A percentile compares a stretch with the other conserved stretches of the same genome.
phyloP scores from a whole-genome alignment of 2,888 invertebrate genomes.

The Mylabris sibirica region DNA sequence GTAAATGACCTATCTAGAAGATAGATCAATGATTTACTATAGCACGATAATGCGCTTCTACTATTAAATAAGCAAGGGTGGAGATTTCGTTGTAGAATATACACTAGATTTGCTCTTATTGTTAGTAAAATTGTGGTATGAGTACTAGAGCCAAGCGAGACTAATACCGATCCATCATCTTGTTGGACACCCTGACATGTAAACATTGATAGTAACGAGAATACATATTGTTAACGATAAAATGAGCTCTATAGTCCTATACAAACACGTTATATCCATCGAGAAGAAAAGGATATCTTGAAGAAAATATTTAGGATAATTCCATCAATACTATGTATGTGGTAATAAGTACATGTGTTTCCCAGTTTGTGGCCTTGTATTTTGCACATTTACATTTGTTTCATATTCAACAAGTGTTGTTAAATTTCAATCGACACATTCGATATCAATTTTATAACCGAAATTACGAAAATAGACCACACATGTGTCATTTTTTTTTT shows the following conservation, averaged over 20 bases:
- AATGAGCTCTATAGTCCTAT: neutral
- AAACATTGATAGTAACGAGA: neutral
- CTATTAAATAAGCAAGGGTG: too few relatives aligned
- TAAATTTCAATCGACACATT: slow-evolving; percentile 14
- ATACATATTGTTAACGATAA: neutral
- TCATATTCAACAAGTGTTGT: slow-evolving; percentile 26
- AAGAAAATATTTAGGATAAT: neutral
- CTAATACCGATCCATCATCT: slow-evolving; percentile 32
- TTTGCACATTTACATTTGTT: slow-evolving; percentile 5
- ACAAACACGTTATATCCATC: too few relatives aligned
- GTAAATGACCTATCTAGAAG: too few relatives aligned
- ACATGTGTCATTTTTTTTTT: slow-evolving; percentile 18
- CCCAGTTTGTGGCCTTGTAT: slow-evolving; percentile 9
- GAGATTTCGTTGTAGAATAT: neutral
- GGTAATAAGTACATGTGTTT: slow-evolving; percentile 3
- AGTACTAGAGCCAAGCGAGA: slow-evolving; percentile 31
- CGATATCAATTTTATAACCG: slow-evolving; percentile 15
- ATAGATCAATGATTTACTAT: too few relatives aligned
- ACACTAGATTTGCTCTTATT: neutral
- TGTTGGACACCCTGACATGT: slow-evolving; percentile 28
- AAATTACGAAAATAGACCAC: slow-evolving; percentile 7
- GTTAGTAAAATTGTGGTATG: slow-evolving; percentile 21
- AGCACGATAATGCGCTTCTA: too few relatives aligned
- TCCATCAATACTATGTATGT: neutral
- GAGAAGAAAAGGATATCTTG: neutral